These are phyloP conservation scores for Amblyornis subalaris DNA, from an alignment of 2,113 vertebrate species.

Conservation along the genomic window DNA sequence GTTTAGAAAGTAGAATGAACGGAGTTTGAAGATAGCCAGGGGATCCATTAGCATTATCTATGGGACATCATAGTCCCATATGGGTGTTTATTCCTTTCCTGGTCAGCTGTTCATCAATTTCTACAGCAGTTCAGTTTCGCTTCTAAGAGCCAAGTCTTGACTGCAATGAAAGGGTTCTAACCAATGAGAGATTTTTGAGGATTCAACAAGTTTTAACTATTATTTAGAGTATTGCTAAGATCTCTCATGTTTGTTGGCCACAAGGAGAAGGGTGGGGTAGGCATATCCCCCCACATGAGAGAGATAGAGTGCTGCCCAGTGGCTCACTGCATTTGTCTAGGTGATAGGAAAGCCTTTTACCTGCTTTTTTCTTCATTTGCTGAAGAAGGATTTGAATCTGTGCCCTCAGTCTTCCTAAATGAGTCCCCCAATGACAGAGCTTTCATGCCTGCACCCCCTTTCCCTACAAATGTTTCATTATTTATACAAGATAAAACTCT, in stretches of 20 bases:
- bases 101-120: neutral
- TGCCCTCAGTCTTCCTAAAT: neutral
- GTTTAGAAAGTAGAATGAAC: neutral
- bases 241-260: neutral
- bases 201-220: neutral
- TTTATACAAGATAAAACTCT: slow-evolving; percentile 12
- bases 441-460: neutral
- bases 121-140: neutral
- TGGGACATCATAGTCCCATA: neutral
- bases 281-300: neutral
- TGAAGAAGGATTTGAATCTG: neutral
- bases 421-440: neutral
- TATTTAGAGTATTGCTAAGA: neutral
- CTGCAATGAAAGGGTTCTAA: neutral
- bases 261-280: fast-evolving
- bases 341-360: neutral
- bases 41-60: neutral
- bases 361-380: neutral
- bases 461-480: neutral
- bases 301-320: neutral
- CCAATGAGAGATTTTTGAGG: neutral
- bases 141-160: neutral
- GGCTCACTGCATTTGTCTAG: neutral
- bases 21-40: neutral
- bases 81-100: neutral